phyloP scores from a whole-genome alignment of 2,888 invertebrate species.

The Drosophila picticornis region DNA sequence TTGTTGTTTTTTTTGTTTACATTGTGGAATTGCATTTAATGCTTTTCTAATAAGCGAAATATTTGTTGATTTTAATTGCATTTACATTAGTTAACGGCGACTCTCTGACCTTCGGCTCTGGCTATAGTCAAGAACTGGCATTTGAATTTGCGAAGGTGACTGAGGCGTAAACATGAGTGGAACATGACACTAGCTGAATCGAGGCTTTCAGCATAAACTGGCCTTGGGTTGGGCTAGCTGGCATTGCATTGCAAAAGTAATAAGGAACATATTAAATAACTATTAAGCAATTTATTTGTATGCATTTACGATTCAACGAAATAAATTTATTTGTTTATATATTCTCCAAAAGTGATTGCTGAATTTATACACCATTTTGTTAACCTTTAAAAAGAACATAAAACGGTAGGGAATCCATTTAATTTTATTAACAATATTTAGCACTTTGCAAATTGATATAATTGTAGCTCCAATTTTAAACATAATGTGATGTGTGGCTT shows the following conservation, averaged over 20 bases:
- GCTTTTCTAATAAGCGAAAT: constrained; percentile 78
- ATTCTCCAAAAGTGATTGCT: background rate
- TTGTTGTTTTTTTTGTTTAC: constrained; percentile 24
- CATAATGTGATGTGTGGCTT: background rate
- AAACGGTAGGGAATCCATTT: fast-evolving
- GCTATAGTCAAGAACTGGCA: constrained; percentile 52
- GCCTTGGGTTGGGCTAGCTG: constrained; percentile 15
- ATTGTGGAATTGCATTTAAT: constrained; percentile 57
- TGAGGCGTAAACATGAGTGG: constrained; percentile 19
- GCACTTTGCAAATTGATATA: background rate
- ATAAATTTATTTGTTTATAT: too few species aligned
- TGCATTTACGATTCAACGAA: background rate
- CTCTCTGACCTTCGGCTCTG: constrained; percentile 57
- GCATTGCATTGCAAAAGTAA: constrained; percentile 7
- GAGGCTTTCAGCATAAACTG: constrained; percentile 15
- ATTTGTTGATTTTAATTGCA: constrained; percentile 75
- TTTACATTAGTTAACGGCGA: constrained; percentile 44
- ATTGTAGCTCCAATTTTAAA: background rate
- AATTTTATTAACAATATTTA: background rate
- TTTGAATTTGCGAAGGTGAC: constrained; percentile 38
- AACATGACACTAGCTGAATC: constrained; percentile 28
- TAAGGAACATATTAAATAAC: constrained; percentile 13
- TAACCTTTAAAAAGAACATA: background rate
- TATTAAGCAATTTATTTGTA: constrained; percentile 1
- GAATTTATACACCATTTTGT: background rate